phyloP scores from a whole-genome alignment of 2,888 invertebrate genomes.

The Rutpela maculata region DNA sequence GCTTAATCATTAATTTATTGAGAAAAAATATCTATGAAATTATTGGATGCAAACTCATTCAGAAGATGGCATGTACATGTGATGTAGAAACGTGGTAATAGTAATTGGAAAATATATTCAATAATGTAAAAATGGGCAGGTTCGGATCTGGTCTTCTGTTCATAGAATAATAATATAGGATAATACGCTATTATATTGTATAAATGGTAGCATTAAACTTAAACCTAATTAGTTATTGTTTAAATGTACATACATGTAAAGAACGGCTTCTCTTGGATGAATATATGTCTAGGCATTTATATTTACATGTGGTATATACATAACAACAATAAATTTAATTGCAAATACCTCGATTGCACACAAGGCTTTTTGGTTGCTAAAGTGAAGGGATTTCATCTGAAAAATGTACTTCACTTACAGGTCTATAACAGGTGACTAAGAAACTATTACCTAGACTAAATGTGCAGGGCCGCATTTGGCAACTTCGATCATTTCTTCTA shows the following conservation, averaged over 20 bases:
- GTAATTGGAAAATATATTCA: neutral
- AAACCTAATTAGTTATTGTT: slow-evolving; percentile 21
- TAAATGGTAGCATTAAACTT: slow-evolving; percentile 11
- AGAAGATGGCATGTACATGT: neutral
- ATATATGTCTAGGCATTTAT: slow-evolving; percentile 30
- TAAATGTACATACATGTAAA: slow-evolving; percentile 12
- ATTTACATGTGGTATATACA: slow-evolving; percentile 28
- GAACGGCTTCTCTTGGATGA: slow-evolving; percentile 15
- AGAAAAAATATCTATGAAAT: too few relatives aligned
- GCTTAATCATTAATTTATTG: too few relatives aligned
- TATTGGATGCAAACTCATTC: too few relatives aligned
- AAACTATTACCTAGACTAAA: slow-evolving; percentile 30
- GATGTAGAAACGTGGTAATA: neutral
- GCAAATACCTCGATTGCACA: slow-evolving; percentile 55
- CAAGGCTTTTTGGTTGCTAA: slow-evolving; percentile 57
- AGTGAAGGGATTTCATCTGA: slow-evolving; percentile 58
- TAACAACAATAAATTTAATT: slow-evolving; percentile 50
- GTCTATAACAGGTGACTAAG: slow-evolving; percentile 29
- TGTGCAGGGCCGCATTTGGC: slow-evolving; percentile 14
- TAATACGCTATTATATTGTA: neutral
- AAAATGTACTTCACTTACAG: slow-evolving; percentile 55
- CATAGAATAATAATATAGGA: neutral
- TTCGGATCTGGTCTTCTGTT: neutral
- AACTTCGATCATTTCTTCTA: neutral
- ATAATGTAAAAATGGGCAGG: neutral